These are phyloP conservation scores for Oligia latruncula DNA, from an alignment of 2,888 invertebrate species.

Conservation along the genomic window DNA sequence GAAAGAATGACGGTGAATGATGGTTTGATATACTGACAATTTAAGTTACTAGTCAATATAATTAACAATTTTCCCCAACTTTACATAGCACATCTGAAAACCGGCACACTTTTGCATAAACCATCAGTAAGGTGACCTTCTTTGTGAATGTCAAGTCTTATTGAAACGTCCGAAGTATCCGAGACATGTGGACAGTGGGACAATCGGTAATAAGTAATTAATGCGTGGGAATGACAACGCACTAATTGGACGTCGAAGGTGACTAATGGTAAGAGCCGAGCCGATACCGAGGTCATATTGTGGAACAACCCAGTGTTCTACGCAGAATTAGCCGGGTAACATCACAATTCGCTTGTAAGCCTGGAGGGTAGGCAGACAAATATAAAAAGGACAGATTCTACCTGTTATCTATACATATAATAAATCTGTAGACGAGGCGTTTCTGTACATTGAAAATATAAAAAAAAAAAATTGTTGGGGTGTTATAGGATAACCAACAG, in stretches of 20 bases:
- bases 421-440: no score
- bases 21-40: not conserved
- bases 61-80: no score
- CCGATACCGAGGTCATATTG: constrained; percentile 35
- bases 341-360: constrained; percentile 10
- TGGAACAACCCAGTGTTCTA: not conserved
- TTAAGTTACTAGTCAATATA: not conserved
- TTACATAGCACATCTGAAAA: not conserved
- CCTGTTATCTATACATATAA: no score
- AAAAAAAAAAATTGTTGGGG: no score
- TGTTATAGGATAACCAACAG: no score
- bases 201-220: constrained; percentile 80
- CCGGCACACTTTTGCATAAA: not conserved
- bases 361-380: not conserved
- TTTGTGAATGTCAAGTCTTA: constrained; percentile 53
- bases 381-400: not conserved
- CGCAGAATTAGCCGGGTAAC: not conserved
- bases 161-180: constrained; percentile 73
- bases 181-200: constrained; percentile 57
- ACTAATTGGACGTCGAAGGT: constrained; percentile 83
- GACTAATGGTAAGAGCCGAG: constrained; percentile 70
- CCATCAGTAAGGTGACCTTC: constrained; percentile 2
- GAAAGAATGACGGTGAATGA: not conserved
- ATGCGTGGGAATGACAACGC: constrained; percentile 77
- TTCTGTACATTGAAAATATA: no score